These are phyloP conservation scores for Loris lydekkerianus DNA, from an alignment of 2,797 vertebrate genomes.

Conservation along the genomic window DNA sequence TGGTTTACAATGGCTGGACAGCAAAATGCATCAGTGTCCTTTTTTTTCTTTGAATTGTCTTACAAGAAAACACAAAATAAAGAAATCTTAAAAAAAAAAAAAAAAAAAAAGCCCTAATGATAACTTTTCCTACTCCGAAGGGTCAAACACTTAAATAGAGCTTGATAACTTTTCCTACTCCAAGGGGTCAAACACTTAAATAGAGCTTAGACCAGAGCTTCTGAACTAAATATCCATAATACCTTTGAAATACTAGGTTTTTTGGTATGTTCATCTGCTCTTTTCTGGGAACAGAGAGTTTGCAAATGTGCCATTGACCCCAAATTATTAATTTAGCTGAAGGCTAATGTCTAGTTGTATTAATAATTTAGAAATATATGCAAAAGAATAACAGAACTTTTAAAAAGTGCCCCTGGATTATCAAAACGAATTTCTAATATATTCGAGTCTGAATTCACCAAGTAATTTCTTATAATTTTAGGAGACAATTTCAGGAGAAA, in stretches of 20 bases:
- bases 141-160: not conserved
- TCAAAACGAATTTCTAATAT: conserved; percentile 28
- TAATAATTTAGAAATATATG: conserved; percentile 51
- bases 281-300: not conserved
- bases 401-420: not conserved
- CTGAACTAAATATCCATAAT: not conserved
- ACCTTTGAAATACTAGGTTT: not conserved
- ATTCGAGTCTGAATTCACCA: conserved; percentile 29
- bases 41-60: not conserved
- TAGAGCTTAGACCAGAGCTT: conserved; percentile 35
- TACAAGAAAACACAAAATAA: not conserved
- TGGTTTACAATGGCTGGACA: not conserved
- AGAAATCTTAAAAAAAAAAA: not conserved
- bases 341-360: conserved; percentile 10
- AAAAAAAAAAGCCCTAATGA: not conserved
- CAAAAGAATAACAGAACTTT: conserved; percentile 51
- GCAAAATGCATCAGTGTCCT: not conserved
- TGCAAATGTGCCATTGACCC: not conserved
- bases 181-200: not conserved
- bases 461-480: not conserved
- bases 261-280: not conserved
- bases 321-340: conserved; percentile 31
- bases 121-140: not conserved
- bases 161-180: not conserved
- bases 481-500: not conserved